Evolutionary conservation across 2,797 vertebrate species (phyloP), one percentile per base, ranked within the genome.

Genomic region (Channa striata): DNA sequence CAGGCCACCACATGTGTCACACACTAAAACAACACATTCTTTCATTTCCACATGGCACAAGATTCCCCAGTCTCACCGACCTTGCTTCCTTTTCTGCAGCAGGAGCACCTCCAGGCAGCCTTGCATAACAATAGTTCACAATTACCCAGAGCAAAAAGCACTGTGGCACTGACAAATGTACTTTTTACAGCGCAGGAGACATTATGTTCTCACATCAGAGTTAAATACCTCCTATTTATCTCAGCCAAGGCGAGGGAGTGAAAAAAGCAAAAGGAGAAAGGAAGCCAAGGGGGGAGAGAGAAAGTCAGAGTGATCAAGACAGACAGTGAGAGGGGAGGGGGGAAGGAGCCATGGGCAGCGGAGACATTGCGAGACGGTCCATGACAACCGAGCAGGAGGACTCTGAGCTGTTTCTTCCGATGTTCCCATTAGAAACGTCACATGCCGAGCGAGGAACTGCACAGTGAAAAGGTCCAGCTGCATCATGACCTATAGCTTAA

Each of bases 121-220:
- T 83, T 36, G 66, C 72, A 87, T 90, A 87, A 93, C 92, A 93
- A 94, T 87, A 79, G 69, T 40, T 68, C 87, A 88, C 91, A 93
- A 93, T 94, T 91, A 93, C 92, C 85, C 77, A 11, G 74, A 87
- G 90, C 85, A 90, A 88, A 92, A 91, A 91, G 88, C 87, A 68
- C 76, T 36, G 85, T 93, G 93, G 91, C 92, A 91, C 80, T 93
- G 93, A 94, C 89, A 92, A 94, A 95, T 94, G 93, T 91, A 87
- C 90, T 88, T 93, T 93, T 93, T 90, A 90, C 86, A 81, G 89
- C 86, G 87, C 88, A 82, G 68, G 88, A 92, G 82, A 92, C 92
- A 91, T 88, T 92, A 90, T 88, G 87, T 86, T 91, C 89, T 91
- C 91, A 85, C 91, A 92, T 92, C 87, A 90, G 85, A 84, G 78